A percentile compares a stretch with the other conserved stretches of the same genome.
Conservation (phyloP, 1,140 invertebrate genomes). For the Zelostemma sp. region DNA sequence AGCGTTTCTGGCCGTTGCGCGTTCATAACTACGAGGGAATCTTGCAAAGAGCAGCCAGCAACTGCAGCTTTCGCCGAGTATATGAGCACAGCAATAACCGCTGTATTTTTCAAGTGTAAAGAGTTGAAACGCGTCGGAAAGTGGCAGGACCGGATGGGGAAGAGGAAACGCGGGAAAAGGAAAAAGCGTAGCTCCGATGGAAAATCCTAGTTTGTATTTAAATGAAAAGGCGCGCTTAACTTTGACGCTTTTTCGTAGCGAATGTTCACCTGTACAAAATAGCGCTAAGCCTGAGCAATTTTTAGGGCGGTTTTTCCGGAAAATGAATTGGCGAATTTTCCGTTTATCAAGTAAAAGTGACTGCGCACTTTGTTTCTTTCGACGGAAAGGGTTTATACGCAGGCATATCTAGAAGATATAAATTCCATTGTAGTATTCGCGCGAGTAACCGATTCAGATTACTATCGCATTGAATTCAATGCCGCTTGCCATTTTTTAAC, state of each 20-base stretch:
- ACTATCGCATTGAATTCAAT: constrained; percentile 53
- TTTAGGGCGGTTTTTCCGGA: constrained; percentile 3
- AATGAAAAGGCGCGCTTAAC: no score
- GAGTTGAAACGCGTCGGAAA: constrained; percentile 34
- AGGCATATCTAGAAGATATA: constrained; percentile 49
- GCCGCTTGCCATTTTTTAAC: constrained; percentile 34
- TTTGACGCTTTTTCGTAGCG: no score
- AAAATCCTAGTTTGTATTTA: constrained; percentile 28
- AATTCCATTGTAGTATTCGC: constrained; percentile 53
- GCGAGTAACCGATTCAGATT: constrained; percentile 39
- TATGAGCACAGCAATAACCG: constrained; percentile 34
- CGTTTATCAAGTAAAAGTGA: constrained; percentile 6
- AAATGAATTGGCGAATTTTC: constrained; percentile 7
- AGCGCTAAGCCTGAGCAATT: no score
- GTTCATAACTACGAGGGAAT: constrained; percentile 39
- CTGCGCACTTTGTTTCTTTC: constrained; percentile 32
- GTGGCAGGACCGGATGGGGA: constrained; percentile 19
- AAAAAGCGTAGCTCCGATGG: constrained; percentile 22
- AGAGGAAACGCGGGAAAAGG: constrained; percentile 21
- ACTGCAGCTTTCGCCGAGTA: constrained; percentile 29
- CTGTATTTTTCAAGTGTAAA: constrained; percentile 38
- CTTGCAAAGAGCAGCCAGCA: constrained; percentile 30
- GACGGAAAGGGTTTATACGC: constrained; percentile 30
- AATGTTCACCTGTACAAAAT: no score
- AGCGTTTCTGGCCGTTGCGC: constrained; percentile 32